Base-by-base conservation (phyloP, 2,888 invertebrate species). In the Schizaphis graminum region DNA sequence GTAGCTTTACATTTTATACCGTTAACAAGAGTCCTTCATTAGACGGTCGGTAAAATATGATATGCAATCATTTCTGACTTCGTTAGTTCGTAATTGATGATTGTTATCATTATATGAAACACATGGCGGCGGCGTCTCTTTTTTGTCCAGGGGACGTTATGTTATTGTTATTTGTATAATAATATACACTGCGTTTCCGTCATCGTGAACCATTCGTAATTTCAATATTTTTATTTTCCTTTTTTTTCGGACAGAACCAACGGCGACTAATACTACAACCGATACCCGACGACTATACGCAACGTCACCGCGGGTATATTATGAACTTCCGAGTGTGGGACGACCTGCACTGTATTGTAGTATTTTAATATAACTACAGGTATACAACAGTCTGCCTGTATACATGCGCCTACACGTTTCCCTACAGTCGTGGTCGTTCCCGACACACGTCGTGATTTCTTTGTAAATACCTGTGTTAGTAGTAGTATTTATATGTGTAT, bases 241-340 rank as follows among this genome's bases (percentile, higher is more conserved):
- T 87, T 87, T 87, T 87, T 53, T 88, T 53, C 24, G 35, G 4
- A 35, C 56, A 4, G 35, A 56, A 56, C 88, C 35, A 35, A 53
- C 53, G 35, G 88, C 56, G 21, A 24, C 49, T 10, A 85, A 87
- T 28, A 87, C n/a, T 24, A 67, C 16, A 21, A 77, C 35, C 7
- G 56, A 53, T 89, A 89, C 26, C 26, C 41, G 53, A 88, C 57
- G 57, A 57, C 56, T 44, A 57, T n/a, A 21, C 56, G n/a, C 41
- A 56, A 28, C 56, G 91, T n/a, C 57, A 26, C 44, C n/a, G 35
- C 85, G 86, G 44, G 47, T 35, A 77, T 4, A 77, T 67, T n/a
- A 67, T 91, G 16, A 57, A 57, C 85, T 91, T 57, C 47, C 57
- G n/a, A 86, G 91, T 91, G 91, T 91, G 85, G 91, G 91, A 91